A percentile compares a stretch with the other conserved stretches of the same genome.
Evolutionary conservation across 2,888 invertebrate genomes (phyloP).

Genomic region (Oscheius onirici): DNA sequence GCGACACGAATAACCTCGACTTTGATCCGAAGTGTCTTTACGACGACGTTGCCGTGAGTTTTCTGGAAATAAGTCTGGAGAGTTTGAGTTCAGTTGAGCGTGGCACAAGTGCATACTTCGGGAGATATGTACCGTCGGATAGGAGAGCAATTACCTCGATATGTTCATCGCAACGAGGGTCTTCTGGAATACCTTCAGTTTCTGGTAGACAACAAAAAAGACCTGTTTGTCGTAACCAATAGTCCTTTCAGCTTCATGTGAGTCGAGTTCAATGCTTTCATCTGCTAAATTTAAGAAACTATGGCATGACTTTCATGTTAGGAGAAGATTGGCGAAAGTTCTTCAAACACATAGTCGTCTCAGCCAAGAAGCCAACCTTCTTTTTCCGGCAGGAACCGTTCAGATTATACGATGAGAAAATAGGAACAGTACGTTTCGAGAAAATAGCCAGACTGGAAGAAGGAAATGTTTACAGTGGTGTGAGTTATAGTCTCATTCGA

Average conservation of each 20-base stretch:
- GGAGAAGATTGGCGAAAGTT: constrained; percentile 88
- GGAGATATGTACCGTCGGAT: constrained; percentile 62
- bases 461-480: constrained; percentile 91
- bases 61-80: too few relatives aligned
- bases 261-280: constrained; percentile 39
- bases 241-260: constrained; percentile 93
- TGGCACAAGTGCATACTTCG: constrained; percentile 48
- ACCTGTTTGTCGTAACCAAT: constrained; percentile 93
- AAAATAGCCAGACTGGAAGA: constrained; percentile 86
- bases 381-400: constrained; percentile 78
- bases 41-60: constrained; percentile 87
- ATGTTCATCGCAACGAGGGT: constrained; percentile 72
- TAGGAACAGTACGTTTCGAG: constrained; percentile 88
- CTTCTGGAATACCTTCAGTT: constrained; percentile 80
- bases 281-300: constrained; percentile 78
- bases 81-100: constrained; percentile 46
- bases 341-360: constrained; percentile 93
- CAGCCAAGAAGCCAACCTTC: constrained; percentile 91
- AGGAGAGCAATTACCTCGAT: constrained; percentile 46
- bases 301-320: constrained; percentile 88
- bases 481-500: constrained; percentile 70
- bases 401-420: constrained; percentile 84
- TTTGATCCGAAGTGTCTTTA: constrained; percentile 95
- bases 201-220: constrained; percentile 82
- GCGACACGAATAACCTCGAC: constrained; percentile 86